These are phyloP conservation scores for Gouania willdenowi DNA, from an alignment of 2,797 vertebrate genomes.

Conservation along the genomic window DNA sequence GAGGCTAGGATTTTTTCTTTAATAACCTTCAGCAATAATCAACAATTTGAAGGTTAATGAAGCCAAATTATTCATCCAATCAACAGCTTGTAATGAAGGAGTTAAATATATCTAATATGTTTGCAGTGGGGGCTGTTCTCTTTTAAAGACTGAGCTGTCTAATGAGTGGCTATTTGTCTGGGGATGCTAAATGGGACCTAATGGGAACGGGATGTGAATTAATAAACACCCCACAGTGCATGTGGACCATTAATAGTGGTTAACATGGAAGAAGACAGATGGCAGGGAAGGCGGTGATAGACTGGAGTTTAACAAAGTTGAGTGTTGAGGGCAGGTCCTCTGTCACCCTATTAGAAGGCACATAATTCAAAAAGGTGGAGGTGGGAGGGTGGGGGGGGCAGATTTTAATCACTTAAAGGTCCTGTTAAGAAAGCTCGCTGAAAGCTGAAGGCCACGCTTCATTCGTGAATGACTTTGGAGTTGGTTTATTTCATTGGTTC, in stretches of 20 bases:
- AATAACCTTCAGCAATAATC: too few species aligned
- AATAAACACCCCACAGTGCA: slow-evolving; percentile 67
- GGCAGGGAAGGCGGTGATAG: slow-evolving; percentile 18
- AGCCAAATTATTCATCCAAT: too few species aligned
- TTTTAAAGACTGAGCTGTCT: slow-evolving; percentile 47
- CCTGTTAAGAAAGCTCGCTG: slow-evolving; percentile 1
- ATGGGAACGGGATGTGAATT: slow-evolving; percentile 69
- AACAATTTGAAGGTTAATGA: too few species aligned
- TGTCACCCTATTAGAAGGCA: slow-evolving; percentile 3
- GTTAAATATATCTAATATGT: slow-evolving; percentile 26
- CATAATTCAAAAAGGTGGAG: slow-evolving; percentile 24
- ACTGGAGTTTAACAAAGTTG: slow-evolving; percentile 36
- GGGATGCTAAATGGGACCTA: slow-evolving; percentile 56
- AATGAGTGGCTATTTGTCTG: slow-evolving; percentile 62
- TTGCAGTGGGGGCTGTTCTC: slow-evolving; percentile 28
- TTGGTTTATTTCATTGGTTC: too few species aligned
- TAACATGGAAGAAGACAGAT: slow-evolving; percentile 62
- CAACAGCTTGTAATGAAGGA: background rate
- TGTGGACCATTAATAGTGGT: slow-evolving; percentile 66
- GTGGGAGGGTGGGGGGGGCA: slow-evolving; percentile 4
- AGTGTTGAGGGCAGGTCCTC: slow-evolving; percentile 15
- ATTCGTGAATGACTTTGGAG: slow-evolving; percentile 6
- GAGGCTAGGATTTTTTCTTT: too few species aligned
- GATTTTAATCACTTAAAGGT: slow-evolving; percentile 35
- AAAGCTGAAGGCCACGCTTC: slow-evolving; percentile 20